Base-by-base conservation (phyloP, 2,888 invertebrate genomes). In the Mesopsocus fuscifrons region DNA sequence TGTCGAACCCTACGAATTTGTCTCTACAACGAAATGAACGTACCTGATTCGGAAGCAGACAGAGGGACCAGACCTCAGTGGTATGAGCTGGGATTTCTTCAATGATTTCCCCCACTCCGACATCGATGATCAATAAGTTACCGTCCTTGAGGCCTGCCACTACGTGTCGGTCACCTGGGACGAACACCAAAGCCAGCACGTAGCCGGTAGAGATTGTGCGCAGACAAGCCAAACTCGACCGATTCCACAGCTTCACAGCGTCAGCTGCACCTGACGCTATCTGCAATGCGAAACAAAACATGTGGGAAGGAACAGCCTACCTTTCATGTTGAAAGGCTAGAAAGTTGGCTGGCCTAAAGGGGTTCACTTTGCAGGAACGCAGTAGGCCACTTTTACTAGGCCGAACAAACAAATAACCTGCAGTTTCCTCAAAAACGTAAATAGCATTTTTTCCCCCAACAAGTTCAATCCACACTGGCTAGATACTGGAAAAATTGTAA, bases 161-260 rank as follows among this genome's bases (percentile, higher is more conserved):
- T 33, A 85, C 74, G 66, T 95, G 87, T 11, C 89, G 70, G 64
- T 98, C 95, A 15, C 81, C 82, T 15, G 92, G 89, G 16, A 82
- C 83, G 65, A 95, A 92, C 49, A 75, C 65, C 2, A 76, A 67
- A 46, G 76, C 69, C 43, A 81, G 62, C 6, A 85, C 77, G 53
- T 83, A 78, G 23, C 72, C 71, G 11, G 68, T 59, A 0, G 57
- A 55, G 43, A 87, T 66, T 0, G 82, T 82, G 42, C 82, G 69
- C 15, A 84, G 64, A 50, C 83, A 80, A 34, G 71, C 62, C 50
- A 80, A 67, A 6, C 49, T 68, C 59, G 45, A 74, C 60, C 21
- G 66, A 60, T 89, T 92, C 95, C 97, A 98, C 41, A 97, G 65
- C 66, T 97, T 95, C 26, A 94, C 66, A 5, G 81, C 74, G 52